Base-by-base conservation (phyloP, 2,797 vertebrate genomes). In the Hypotaenidia okinawae region DNA sequence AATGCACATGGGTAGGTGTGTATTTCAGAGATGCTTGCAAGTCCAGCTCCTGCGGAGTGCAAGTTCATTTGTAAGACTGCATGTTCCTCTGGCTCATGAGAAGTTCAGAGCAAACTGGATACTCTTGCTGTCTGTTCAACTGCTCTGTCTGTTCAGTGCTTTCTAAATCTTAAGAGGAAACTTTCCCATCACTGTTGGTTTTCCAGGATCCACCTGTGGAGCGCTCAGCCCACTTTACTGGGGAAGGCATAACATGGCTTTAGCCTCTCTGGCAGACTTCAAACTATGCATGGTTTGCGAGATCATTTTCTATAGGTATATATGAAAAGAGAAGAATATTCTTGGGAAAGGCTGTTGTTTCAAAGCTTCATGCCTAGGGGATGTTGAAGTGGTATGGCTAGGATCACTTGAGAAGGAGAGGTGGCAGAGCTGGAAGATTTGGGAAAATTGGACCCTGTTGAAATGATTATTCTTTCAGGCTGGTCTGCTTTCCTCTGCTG, bases 61-160 rank as follows among this genome's bases (percentile, higher is more conserved):
- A 14, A 59, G 63, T 55, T 49, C 43, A 64, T 1, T 59, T 57
- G 6, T 88, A 73, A 32, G 49, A 72, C 59, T 43, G 27, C 16
- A 5, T 2, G 6, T 83, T 91, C 17, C 7, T 76, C 52, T 52
- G 77, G 49, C 61, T 94, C 61, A 41, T 37, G 70, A 70, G 63
- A 92, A 77, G 77, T 80, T 94, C 84, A 49, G 57, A 70, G 63
- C n/a, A 70, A 89, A 92, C 43, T 27, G 52, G 19, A 15, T 93
- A 32, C 57, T 72, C 21, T 89, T 28, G 14, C 52, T 72, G 21
- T 54, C 76, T 66, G 12, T 70, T 90, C 54, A 72, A 8, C 35
- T 86, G 33, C 72, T 88, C 11, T 41, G 61, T 15, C 55, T 82
- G 5, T 69, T 92, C 21, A 22, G 27, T 52, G n/a, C 76, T 84